Evolutionary conservation across 1,140 invertebrate genomes (phyloP), one percentile per base, ranked within the genome.

Genomic region (Nasonia vitripennis): DNA sequence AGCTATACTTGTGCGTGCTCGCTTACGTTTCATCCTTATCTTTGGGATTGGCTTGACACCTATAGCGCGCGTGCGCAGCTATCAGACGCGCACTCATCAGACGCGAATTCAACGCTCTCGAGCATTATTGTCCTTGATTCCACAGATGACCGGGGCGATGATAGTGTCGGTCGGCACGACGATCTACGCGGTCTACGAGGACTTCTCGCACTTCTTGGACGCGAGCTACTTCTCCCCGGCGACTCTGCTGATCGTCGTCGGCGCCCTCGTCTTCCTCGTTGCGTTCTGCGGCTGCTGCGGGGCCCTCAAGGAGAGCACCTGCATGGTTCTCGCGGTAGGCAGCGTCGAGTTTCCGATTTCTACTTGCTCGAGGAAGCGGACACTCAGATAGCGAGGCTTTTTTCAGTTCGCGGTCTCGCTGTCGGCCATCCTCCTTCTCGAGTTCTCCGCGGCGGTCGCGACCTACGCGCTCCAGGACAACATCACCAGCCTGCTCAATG

Each of bases 241-340:
- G 0, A 95, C 95, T 5, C 93, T 98, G 14, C 92, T 97, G 34
- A 96, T 98, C 78, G 95, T 95, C 71, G 95, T 97, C 86, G 97
- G 97, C 1, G 94, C 95, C 75, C 94, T 97, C 34, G 95, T 97
- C 87, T 95, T 97, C 79, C 92, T 97, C 55, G 96, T 98, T 17
- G 96, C 97, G 1, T 94, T 97, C 74, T 95, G 97, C 88, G 97
- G 97, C 78, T 97, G 96, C 90, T 96, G 96, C 87, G 97, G 97
- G 12, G 97, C 97, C 1, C 90, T 97, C 77, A 96, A 95, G 91
- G 97, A 98, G 92, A 98, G 96, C 90, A 96, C 96, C 12, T 97
- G 96, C 91, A 95, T 98, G 92, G 95, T 97, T 31, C 95, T 97
- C 88, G 94, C 95, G 88, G 96, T 97, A 93, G 95, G 95, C 41